These are phyloP conservation scores for Dallia pectoralis DNA, from an alignment of 2,797 vertebrate genomes.

Conservation along the genomic window DNA sequence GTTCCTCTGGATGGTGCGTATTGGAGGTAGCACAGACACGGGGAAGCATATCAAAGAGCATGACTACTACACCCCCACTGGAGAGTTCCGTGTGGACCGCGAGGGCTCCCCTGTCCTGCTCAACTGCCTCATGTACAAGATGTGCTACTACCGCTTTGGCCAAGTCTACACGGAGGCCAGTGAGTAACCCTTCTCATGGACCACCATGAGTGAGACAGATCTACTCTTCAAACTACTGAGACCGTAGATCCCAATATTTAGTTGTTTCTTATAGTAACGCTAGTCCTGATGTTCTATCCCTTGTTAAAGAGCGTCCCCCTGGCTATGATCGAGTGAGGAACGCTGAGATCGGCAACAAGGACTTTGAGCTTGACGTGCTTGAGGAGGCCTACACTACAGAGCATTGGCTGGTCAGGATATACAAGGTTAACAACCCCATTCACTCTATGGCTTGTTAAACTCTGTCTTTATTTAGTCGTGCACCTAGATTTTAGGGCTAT, in stretches of 20 bases:
- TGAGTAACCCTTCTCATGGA: constrained; percentile 68
- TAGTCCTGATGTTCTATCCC: constrained; percentile 8
- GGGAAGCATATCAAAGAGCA: constrained; percentile 98
- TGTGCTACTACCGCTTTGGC: constrained; percentile 99
- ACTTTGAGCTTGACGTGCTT: constrained; percentile 96
- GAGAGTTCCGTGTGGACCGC: constrained; percentile 95
- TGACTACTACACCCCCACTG: constrained; percentile 96
- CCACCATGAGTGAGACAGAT: not conserved
- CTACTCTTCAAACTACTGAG: not conserved
- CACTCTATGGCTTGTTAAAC: not conserved
- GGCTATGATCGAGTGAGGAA: constrained; percentile 97
- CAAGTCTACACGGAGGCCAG: constrained; percentile 99
- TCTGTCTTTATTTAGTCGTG: not conserved
- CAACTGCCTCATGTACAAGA: constrained; percentile 99
- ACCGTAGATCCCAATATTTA: not conserved
- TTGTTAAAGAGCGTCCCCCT: constrained; percentile 87
- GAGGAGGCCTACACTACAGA: constrained; percentile 99
- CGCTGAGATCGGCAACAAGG: constrained; percentile 98
- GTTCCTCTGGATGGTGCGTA: constrained; percentile 99
- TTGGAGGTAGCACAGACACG: constrained; percentile 96
- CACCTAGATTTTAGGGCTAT: not conserved
- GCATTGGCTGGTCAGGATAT: constrained; percentile 99
- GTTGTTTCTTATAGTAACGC: not conserved
- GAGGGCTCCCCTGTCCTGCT: constrained; percentile 96
- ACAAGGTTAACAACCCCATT: constrained; percentile 81